These are phyloP conservation scores for Pogonus chalceus DNA, from an alignment of 1,140 invertebrate species.

Conservation along the genomic window DNA sequence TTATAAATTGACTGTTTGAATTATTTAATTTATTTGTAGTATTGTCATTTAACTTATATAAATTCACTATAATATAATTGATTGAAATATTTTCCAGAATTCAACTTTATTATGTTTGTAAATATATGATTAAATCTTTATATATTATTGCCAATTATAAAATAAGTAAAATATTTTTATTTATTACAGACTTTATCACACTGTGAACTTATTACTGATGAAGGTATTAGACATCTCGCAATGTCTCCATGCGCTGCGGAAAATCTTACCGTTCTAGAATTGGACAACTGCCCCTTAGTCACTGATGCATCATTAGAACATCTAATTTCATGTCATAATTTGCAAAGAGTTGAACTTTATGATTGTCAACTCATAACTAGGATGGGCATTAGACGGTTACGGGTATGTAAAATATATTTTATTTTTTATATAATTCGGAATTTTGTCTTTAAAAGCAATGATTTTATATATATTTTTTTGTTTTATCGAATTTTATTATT, in stretches of 20 bases:
- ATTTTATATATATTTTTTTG: too few species aligned
- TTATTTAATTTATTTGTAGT: conserved; percentile 11
- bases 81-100: background rate
- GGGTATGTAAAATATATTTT: conserved; percentile 64
- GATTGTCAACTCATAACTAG: conserved; percentile 98
- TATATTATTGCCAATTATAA: too few species aligned
- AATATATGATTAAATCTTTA: background rate
- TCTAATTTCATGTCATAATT: conserved; percentile 84
- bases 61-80: conserved; percentile 3
- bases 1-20: too few species aligned
- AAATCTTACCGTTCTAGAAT: conserved; percentile 84
- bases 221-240: conserved; percentile 89
- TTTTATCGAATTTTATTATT: too few species aligned
- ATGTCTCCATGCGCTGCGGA: conserved; percentile 84
- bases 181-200: conserved; percentile 83
- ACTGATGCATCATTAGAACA: conserved; percentile 97
- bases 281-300: conserved; percentile 98
- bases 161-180: conserved; percentile 12
- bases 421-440: too few species aligned
- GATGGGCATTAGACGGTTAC: conserved; percentile 87
- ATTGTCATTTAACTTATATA: conserved; percentile 13
- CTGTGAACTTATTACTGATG: conserved; percentile 97
- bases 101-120: background rate
- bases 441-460: too few species aligned
- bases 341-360: conserved; percentile 94